These are phyloP conservation scores for Centropyge bicolor DNA, from an alignment of 2,797 vertebrate genomes.

Conservation along the genomic window DNA sequence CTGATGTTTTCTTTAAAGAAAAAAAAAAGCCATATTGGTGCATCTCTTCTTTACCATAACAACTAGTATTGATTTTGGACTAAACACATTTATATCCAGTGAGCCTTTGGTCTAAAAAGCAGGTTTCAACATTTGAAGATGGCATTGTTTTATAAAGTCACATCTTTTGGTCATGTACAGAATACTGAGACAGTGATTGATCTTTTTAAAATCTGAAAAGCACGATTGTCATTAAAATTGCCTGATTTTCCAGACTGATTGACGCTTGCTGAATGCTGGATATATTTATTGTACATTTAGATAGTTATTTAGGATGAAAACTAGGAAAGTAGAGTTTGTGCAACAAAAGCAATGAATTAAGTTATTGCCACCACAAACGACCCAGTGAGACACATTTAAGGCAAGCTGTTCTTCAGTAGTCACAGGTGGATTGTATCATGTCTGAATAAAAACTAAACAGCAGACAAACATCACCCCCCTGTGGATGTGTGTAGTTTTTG, in stretches of 20 bases:
- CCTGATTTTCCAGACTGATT: conserved; percentile 18
- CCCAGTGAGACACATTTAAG: conserved; percentile 9
- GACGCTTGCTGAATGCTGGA: conserved; percentile 17
- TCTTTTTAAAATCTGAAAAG: conserved; percentile 16
- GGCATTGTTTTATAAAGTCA: neutral
- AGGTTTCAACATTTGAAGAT: neutral
- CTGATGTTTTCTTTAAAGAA: neutral
- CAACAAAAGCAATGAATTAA: conserved; percentile 40
- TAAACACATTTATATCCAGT: neutral
- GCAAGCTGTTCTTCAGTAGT: neutral
- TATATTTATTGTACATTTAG: conserved; percentile 35
- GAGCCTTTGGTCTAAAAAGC: neutral
- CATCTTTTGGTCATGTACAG: neutral
- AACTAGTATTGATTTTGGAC: conserved; percentile 6
- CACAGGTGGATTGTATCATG: neutral
- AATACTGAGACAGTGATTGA: conserved; percentile 9
- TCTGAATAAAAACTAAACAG: conserved; percentile 2
- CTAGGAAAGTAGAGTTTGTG: neutral
- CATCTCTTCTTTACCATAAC: neutral
- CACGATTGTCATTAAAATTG: conserved; percentile 29
- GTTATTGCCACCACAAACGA: conserved; percentile 24
- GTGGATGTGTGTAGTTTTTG: neutral
- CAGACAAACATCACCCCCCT: neutral
- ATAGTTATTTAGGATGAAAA: neutral
- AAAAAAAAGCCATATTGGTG: neutral